Evolutionary conservation across 2,113 vertebrate species (phyloP).

Genomic region (Perca schrenkii): DNA sequence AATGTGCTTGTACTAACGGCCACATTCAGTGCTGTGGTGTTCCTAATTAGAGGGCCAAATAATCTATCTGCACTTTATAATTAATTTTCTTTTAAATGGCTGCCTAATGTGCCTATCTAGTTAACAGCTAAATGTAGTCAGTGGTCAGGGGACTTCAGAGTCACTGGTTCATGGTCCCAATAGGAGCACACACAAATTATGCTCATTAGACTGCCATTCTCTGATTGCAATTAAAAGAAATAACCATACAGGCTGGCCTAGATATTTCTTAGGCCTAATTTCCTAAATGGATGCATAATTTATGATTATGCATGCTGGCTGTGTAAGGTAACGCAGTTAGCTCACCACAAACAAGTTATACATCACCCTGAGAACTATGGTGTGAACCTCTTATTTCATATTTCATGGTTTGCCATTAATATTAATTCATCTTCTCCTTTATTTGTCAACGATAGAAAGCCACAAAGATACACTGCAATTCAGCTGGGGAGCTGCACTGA

Average conservation of each 20-base stretch:
- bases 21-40: conserved; percentile 4
- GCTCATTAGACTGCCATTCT: conserved; percentile 59
- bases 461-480: too few species aligned
- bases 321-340: conserved; percentile 34
- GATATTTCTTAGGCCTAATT: conserved; percentile 64
- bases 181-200: conserved; percentile 39
- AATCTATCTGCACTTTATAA: conserved; percentile 45
- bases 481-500: neutral
- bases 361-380: conserved; percentile 39
- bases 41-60: conserved; percentile 54
- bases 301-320: conserved; percentile 32
- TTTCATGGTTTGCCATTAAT: conserved; percentile 48
- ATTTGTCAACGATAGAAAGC: conserved; percentile 25
- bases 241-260: conserved; percentile 46
- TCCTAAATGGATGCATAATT: conserved; percentile 67
- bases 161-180: conserved; percentile 59
- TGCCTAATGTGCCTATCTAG: conserved; percentile 22
- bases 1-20: conserved; percentile 21
- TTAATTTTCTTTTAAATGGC: conserved; percentile 52
- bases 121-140: conserved; percentile 42
- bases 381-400: conserved; percentile 34
- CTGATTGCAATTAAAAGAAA: conserved; percentile 51
- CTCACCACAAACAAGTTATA: conserved; percentile 59
- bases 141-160: conserved; percentile 44
- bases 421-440: conserved; percentile 28